phyloP scores from a whole-genome alignment of 1,140 invertebrate species.

The Drosophila tani region DNA sequence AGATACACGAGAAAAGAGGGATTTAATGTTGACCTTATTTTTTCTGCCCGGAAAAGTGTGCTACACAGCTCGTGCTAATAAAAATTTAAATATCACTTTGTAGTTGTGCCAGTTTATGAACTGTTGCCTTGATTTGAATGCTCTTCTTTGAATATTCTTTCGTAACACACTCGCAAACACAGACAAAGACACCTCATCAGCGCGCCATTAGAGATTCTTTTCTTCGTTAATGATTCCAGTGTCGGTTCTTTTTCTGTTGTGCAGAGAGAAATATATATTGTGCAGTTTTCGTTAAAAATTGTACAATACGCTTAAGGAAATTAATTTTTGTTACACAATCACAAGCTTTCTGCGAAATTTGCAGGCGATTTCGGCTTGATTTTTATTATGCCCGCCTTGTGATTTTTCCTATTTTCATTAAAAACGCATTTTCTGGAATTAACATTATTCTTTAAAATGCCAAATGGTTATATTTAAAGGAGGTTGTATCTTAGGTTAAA shows the following conservation, averaged over 20 bases:
- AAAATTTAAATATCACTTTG: constrained; percentile 30
- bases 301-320: no score
- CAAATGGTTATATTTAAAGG: no score
- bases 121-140: constrained; percentile 25
- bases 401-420: no score
- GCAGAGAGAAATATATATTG: constrained; percentile 8
- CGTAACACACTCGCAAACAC: constrained; percentile 7
- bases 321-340: no score
- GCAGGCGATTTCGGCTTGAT: no score
- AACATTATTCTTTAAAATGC: no score
- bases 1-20: not conserved
- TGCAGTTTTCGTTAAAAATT: not conserved
- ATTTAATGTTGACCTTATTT: not conserved
- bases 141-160: constrained; percentile 23
- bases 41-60: constrained; percentile 19
- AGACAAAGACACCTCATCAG: constrained; percentile 26
- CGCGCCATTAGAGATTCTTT: constrained; percentile 42
- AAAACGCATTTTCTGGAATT: no score
- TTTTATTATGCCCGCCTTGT: no score
- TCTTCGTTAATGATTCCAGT: constrained; percentile 53
- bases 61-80: constrained; percentile 21
- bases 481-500: no score
- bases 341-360: no score
- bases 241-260: not conserved
- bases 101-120: constrained; percentile 36